Conservation (phyloP, 2,113 vertebrate species). For the Malurus elegans region DNA sequence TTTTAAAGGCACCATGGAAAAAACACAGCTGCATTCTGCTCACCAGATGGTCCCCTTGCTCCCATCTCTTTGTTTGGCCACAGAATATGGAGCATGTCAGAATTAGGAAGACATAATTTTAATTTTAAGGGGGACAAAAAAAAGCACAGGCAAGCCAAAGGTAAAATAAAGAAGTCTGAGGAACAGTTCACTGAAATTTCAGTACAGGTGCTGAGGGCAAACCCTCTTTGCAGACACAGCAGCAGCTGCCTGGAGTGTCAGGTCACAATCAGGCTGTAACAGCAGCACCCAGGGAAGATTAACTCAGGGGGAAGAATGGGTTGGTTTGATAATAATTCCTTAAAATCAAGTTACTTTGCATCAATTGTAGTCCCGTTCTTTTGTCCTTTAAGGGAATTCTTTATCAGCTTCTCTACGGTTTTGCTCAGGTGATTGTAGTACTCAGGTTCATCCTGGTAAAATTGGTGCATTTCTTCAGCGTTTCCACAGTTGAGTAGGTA, state of each 20-base stretch:
- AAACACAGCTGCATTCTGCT: background rate
- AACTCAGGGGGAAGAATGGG: background rate
- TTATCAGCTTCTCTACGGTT: background rate
- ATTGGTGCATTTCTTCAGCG: background rate
- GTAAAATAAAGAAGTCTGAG: background rate
- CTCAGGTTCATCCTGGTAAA: background rate
- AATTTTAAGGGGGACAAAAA: too few species aligned
- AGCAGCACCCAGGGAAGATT: background rate
- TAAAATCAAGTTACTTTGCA: background rate
- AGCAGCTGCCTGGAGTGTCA: background rate
- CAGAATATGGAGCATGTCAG: background rate
- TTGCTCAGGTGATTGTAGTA: background rate
- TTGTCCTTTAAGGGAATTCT: background rate
- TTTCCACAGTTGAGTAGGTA: fast-evolving
- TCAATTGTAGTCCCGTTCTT: background rate
- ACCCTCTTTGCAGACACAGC: background rate
- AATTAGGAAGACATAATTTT: background rate
- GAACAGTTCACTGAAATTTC: background rate
- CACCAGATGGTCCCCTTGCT: background rate
- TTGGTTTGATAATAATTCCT: background rate
- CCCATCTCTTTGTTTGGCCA: background rate
- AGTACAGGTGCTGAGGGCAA: background rate
- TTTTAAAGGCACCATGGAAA: background rate
- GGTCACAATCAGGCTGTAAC: background rate
- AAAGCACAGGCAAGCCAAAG: background rate